These are phyloP conservation scores for Stegodyphus mimosarum DNA, from an alignment of 1,140 invertebrate species.

Conservation along the genomic window DNA sequence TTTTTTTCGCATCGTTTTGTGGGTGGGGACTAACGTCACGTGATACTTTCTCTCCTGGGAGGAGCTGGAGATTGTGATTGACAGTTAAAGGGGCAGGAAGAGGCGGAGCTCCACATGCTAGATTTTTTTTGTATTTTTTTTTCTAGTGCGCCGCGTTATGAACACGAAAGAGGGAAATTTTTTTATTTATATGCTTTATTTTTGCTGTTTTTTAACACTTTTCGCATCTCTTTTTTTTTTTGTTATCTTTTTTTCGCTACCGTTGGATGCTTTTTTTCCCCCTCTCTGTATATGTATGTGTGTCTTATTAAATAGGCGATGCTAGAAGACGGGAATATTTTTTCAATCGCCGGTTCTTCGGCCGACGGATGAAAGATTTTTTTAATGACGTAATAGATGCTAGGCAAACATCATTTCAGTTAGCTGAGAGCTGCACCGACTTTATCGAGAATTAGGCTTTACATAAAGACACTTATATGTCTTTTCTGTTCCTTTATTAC, in stretches of 20 bases:
- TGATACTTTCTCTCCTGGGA: slow-evolving; percentile 53
- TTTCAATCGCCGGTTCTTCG: neutral
- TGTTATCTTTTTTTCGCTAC: slow-evolving; percentile 44
- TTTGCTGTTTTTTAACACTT: slow-evolving; percentile 54
- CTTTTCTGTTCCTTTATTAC: too few relatives aligned
- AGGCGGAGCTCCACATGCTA: slow-evolving; percentile 17
- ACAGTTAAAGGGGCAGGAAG: slow-evolving; percentile 35
- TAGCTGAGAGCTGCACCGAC: too few relatives aligned
- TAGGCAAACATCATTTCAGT: neutral
- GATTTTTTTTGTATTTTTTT: slow-evolving; percentile 18
- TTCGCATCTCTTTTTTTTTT: slow-evolving; percentile 31
- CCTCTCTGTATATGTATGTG: neutral
- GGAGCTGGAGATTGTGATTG: slow-evolving; percentile 43
- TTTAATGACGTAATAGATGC: slow-evolving; percentile 9
- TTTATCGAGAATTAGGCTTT: too few relatives aligned
- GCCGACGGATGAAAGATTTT: neutral
- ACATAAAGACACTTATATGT: too few relatives aligned
- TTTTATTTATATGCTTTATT: slow-evolving; percentile 8
- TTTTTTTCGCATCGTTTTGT: slow-evolving; percentile 38
- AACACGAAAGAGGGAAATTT: neutral
- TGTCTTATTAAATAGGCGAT: slow-evolving; percentile 56
- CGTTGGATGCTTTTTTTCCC: slow-evolving; percentile 37
- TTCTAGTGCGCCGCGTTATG: neutral
- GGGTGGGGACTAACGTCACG: slow-evolving; percentile 53
- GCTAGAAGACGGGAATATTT: slow-evolving; percentile 33